Evolutionary conservation across 2,797 vertebrate genomes (phyloP).

Genomic region (Sebastes itinus): DNA sequence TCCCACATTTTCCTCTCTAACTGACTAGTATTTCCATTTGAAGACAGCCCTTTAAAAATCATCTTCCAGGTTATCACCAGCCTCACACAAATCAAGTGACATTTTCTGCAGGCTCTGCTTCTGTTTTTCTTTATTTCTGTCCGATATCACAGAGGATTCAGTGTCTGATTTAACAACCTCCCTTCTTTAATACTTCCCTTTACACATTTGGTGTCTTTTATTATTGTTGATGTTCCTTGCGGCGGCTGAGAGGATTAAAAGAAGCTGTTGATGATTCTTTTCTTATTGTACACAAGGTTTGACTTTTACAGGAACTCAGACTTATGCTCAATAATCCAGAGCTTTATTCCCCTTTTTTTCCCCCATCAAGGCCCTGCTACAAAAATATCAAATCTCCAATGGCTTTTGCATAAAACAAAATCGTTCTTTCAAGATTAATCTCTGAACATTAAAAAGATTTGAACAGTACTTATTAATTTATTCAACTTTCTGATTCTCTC

Average conservation of each 20-base stretch:
- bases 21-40: background rate
- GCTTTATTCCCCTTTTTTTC: background rate
- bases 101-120: background rate
- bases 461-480: background rate
- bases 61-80: slow-evolving; percentile 4
- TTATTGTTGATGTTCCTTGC: slow-evolving; percentile 22
- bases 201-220: slow-evolving; percentile 18
- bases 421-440: background rate
- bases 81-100: background rate
- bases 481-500: background rate
- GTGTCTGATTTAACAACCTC: slow-evolving; percentile 44
- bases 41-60: background rate
- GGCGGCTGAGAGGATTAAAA: slow-evolving; percentile 5
- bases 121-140: slow-evolving; percentile 39
- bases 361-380: background rate
- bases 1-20: background rate
- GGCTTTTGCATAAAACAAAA: background rate
- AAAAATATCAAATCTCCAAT: background rate
- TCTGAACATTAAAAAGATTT: background rate
- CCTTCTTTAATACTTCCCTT: slow-evolving; percentile 27
- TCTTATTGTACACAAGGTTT: slow-evolving; percentile 1
- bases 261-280: slow-evolving; percentile 14
- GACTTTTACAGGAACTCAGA: background rate
- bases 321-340: background rate
- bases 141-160: slow-evolving; percentile 18